Base-by-base conservation (phyloP, 2,888 invertebrate species). In the Melieria crassipennis region DNA sequence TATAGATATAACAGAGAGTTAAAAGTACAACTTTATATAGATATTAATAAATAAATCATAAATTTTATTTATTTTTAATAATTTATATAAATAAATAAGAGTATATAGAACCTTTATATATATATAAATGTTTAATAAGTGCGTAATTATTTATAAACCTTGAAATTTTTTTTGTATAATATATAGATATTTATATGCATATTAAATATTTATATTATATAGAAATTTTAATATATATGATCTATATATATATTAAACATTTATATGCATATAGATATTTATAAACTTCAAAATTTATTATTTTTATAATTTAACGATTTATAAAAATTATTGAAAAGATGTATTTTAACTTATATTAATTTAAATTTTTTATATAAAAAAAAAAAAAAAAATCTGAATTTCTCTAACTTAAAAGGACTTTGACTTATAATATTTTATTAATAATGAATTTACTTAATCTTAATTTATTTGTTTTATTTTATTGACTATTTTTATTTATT, bases 271-370 rank as follows among this genome's bases (percentile, higher is more conserved):
- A 71, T 61, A 70, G 13, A 69, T 66, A 63, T 70, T 52, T 73
- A 73, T 67, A 61, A 58, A 61, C 16, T 56, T 48, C 50, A 55
- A 45, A 48, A 43, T 48, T 43, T 56, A 69, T 7, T 42, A 43
- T 60, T 30, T 43, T 7, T 30, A 11, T 43, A 60, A 42, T 42
- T 7, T 9, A 42, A 30, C n/a, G 4, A 60, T 4, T 60, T 42
- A 10, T 60, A 5, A 60, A 60, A 60, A 60, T 61, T 58, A 50
- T 77, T 76, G 76, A 76, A 78, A 75, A 78, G 77, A 79, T 69
- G 76, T 75, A 75, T 78, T 79, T 75, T 75, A 76, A 74, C 79
- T 78, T 77, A 76, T 78, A 78, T 76, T 72, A 76, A 79, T 77
- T 68, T 74, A 75, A 78, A 74, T 78, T 76, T 78, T 63, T 69